Conservation (phyloP, 2,888 invertebrate genomes). For the Euclidia mi region DNA sequence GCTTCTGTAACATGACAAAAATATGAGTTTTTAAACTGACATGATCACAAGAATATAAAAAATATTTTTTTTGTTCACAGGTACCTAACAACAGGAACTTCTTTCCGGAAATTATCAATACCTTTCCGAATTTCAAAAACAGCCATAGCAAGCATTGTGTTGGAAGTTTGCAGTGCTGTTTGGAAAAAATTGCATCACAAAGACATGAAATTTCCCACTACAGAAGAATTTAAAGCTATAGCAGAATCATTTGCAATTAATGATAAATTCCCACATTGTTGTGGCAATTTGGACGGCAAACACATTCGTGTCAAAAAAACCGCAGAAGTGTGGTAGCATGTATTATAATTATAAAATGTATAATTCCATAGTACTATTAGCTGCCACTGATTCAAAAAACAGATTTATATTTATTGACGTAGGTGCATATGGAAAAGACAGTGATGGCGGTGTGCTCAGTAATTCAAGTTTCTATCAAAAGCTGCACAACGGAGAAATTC, state of each 20-base stretch:
- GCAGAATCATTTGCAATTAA: constrained; percentile 31
- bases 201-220: constrained; percentile 37
- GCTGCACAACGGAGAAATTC: constrained; percentile 35
- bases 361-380: constrained; percentile 43
- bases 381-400: constrained; percentile 40
- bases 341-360: constrained; percentile 44
- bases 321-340: not conserved
- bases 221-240: constrained; percentile 15
- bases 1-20: constrained; percentile 30
- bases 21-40: constrained; percentile 15
- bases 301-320: not conserved
- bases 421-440: constrained; percentile 33
- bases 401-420: constrained; percentile 42
- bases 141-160: constrained; percentile 32
- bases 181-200: constrained; percentile 30
- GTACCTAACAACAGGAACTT: constrained; percentile 36
- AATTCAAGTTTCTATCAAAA: constrained; percentile 22
- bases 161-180: constrained; percentile 33
- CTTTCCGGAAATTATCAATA: constrained; percentile 36
- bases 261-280: constrained; percentile 38
- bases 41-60: constrained; percentile 8
- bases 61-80: constrained; percentile 16
- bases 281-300: constrained; percentile 44
- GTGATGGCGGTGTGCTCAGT: constrained; percentile 37
- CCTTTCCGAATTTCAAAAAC: constrained; percentile 41